Conservation (phyloP, 1,140 invertebrate species). For the Thereuonema tuberculata region DNA sequence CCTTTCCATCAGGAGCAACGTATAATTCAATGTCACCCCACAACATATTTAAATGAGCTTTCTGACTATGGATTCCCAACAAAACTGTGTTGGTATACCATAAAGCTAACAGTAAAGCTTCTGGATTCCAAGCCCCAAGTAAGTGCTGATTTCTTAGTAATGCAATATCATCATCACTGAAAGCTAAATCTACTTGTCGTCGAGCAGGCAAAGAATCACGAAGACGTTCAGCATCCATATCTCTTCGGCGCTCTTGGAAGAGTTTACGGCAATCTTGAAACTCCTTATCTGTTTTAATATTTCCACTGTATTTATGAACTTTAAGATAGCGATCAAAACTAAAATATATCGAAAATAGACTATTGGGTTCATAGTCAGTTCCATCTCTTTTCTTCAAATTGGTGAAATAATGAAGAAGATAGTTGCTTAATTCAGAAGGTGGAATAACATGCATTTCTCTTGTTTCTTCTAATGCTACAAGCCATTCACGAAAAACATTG, state of each 20-base stretch:
- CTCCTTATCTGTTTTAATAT: not conserved
- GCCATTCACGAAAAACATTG: slow-evolving; percentile 3
- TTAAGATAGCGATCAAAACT: slow-evolving; percentile 1
- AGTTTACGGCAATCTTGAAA: slow-evolving; percentile 4
- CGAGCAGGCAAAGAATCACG: not conserved
- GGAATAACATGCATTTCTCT: not conserved
- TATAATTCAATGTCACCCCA: slow-evolving; percentile 4
- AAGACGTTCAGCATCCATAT: not conserved
- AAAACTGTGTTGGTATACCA: not conserved
- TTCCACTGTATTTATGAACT: not conserved
- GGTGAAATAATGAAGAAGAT: not conserved
- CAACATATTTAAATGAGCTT: slow-evolving; percentile 3
- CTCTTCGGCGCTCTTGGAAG: not conserved
- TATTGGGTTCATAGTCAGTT: slow-evolving; percentile 5
- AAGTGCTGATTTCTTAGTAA: not conserved
- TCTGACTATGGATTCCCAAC: slow-evolving; percentile 2
- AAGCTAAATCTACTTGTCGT: slow-evolving; percentile 1
- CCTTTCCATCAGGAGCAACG: not conserved
- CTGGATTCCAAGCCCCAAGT: slow-evolving; percentile 3
- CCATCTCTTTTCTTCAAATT: slow-evolving; percentile 6
- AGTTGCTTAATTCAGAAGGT: not conserved
- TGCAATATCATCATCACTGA: not conserved
- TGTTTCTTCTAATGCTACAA: not conserved
- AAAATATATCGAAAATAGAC: slow-evolving; percentile 3
- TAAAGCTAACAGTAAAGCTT: slow-evolving; percentile 1